A percentile compares a stretch with the other conserved stretches of the same genome.
Conservation (phyloP, 2,888 invertebrate species). For the Heterodera filipjevi region DNA sequence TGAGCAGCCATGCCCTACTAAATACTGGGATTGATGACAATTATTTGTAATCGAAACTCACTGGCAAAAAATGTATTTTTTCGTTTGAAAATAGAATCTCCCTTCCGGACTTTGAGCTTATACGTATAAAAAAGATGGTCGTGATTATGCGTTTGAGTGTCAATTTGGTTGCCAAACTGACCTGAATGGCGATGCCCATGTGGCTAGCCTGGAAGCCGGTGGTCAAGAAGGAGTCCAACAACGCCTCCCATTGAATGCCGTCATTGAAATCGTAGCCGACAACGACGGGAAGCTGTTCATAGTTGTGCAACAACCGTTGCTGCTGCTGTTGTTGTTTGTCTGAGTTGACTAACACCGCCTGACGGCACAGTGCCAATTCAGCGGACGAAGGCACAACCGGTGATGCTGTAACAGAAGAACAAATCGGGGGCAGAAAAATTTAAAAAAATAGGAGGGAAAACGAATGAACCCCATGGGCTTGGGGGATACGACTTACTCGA, state of each 20-base stretch:
- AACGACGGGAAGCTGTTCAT: constrained; percentile 4
- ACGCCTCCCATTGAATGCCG: constrained; percentile 81
- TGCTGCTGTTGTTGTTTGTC: neutral
- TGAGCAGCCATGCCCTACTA: no score
- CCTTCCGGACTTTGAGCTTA: no score
- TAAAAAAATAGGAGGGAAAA: no score
- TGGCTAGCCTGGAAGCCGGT: constrained; percentile 97
- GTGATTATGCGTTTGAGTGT: neutral
- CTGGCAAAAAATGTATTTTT: no score
- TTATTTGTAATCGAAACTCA: no score
- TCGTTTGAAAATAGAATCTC: no score
- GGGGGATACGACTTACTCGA: no score
- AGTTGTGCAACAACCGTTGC: neutral
- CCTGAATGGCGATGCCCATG: constrained; percentile 85
- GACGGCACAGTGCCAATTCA: neutral
- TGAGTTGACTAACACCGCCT: neutral
- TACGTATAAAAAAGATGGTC: no score
- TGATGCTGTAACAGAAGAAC: neutral
- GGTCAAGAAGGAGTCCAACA: constrained; percentile 79
- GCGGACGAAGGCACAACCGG: neutral
- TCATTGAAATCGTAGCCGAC: constrained; percentile 89
- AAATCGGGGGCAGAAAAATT: no score
- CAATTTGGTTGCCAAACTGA: constrained; percentile 72
- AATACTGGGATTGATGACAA: neutral
- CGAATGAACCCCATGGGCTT: no score